phyloP scores from a whole-genome alignment of 2,888 invertebrate genomes.

The Pedicia rivosa region DNA sequence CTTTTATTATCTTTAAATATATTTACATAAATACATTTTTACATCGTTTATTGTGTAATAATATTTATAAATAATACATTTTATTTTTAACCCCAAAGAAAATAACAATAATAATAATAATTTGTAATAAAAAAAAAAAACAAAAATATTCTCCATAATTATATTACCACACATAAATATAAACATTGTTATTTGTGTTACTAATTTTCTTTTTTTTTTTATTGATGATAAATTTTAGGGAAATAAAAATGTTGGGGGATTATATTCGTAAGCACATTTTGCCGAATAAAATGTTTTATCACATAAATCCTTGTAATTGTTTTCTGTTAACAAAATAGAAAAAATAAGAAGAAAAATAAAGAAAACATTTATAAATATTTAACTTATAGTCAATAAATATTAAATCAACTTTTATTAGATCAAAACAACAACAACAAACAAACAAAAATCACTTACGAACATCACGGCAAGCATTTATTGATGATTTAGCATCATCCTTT shows the following conservation, averaged over 20 bases:
- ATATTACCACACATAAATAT: background rate
- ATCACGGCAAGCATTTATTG: constrained; percentile 21
- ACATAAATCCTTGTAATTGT: constrained; percentile 22
- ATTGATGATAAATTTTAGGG: constrained; percentile 15
- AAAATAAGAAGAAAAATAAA: background rate
- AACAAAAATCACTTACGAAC: constrained; percentile 18
- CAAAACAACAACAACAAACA: background rate
- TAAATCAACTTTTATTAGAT: background rate
- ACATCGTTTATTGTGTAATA: too few relatives aligned
- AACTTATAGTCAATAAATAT: background rate
- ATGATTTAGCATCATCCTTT: constrained; percentile 16
- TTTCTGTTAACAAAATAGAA: constrained; percentile 16
- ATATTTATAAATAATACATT: too few relatives aligned
- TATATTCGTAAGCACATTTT: constrained; percentile 22
- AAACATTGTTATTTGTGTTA: too few relatives aligned
- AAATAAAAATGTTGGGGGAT: constrained; percentile 21
- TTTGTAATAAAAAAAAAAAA: too few relatives aligned
- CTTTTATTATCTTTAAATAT: too few relatives aligned
- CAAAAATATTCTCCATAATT: too few relatives aligned
- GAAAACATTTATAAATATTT: background rate
- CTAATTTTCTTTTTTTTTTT: too few relatives aligned
- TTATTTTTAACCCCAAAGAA: too few relatives aligned
- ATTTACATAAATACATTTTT: too few relatives aligned
- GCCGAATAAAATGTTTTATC: constrained; percentile 20
- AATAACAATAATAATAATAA: too few relatives aligned